Base-by-base conservation (phyloP, 1,140 invertebrate genomes). In the Trichoplusia ni region DNA sequence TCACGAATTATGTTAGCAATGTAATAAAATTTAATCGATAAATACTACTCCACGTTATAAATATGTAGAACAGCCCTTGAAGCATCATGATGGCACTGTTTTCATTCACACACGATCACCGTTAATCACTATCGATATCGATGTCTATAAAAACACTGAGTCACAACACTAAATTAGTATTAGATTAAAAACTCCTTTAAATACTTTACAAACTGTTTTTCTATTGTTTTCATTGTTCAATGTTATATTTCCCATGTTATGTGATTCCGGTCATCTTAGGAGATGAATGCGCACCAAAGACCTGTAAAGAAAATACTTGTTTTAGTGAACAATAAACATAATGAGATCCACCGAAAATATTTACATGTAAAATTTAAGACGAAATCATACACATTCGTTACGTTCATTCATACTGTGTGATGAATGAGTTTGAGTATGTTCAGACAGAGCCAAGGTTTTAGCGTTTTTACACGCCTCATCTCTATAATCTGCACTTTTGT, bases 241-340 rank as follows among this genome's bases (percentile, higher is more conserved):
- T 16, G 31, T 23, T 25, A 38, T 19, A 38, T 25, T 37, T 38
- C 38, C 19, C 19, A 8, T 13, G 14, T n/a, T 58, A 58, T 21
- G 54, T 58, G 13, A 58, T 25, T 21, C 54, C 54, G 16, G 54
- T 23, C 54, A 58, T 58, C 23, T 44, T 25, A 13, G 23, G 23
- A 25, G 25, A 29, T 38, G 23, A 21, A 11, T 25, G 54, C n/a
- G 25, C 27, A 3, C 38, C 25, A 29, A 31, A 44, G 25, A 62
- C 75, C 83, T 86, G 83, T 5, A 65, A 81, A 72, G 21, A 71
- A 61, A 70, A 49, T 64, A 72, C 66, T 60, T 31, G 53, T n/a
- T n/a, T n/a, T n/a, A n/a, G n/a, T n/a, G n/a, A n/a, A n/a, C n/a
- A n/a, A n/a, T n/a, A n/a, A n/a, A n/a, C n/a, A n/a, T n/a, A n/a